These are phyloP conservation scores for Balaenoptera acutorostrata DNA, from an alignment of 2,113 vertebrate genomes.

Conservation along the genomic window DNA sequence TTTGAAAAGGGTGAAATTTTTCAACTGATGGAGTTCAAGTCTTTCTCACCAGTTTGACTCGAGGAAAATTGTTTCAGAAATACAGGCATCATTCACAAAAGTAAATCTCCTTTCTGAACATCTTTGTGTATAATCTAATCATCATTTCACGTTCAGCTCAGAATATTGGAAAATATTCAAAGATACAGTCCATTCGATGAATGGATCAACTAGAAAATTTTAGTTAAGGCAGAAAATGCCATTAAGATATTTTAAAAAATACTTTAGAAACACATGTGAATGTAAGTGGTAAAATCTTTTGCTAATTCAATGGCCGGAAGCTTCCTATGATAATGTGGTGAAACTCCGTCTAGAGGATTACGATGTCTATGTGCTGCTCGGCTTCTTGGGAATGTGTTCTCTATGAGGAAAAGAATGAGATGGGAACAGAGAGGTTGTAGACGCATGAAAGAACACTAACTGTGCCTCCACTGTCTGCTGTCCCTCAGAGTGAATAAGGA, in stretches of 20 bases:
- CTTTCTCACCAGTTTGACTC: neutral
- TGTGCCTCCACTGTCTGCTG: neutral
- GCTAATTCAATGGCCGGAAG: neutral
- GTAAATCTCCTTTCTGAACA: neutral
- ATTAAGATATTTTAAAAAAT: neutral
- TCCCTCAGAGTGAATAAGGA: neutral
- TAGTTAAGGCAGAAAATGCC: neutral
- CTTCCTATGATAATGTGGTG: neutral
- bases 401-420: neutral
- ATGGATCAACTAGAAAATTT: neutral
- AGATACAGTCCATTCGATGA: neutral
- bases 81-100: neutral
- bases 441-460: neutral
- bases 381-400: neutral
- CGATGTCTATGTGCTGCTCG: neutral
- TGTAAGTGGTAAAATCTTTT: neutral
- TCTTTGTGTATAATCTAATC: constrained; percentile 16
- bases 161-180: neutral
- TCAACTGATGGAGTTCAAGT: constrained; percentile 13
- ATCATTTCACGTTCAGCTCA: neutral
- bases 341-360: neutral
- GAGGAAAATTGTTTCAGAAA: constrained; percentile 40
- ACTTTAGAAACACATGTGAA: neutral
- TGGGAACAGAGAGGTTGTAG: neutral
- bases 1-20: constrained; percentile 50